phyloP scores from a whole-genome alignment of 2,113 vertebrate species.

The Amazona guildingii region DNA sequence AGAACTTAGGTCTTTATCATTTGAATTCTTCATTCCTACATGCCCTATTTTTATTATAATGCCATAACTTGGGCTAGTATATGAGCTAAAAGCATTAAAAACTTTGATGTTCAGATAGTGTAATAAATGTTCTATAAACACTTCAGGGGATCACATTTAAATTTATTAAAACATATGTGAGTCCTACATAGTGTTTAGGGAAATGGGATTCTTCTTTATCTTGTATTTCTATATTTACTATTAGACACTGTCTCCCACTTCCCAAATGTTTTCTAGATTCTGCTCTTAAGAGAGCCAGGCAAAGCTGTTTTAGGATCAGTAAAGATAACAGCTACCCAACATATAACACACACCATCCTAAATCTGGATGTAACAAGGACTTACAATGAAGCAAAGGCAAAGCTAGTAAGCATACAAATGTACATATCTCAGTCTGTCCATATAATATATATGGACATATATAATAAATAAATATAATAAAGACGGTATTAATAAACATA shows the following conservation, averaged over 20 bases:
- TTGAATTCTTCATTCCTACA: neutral
- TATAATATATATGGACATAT: too few species aligned
- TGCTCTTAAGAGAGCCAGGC: neutral
- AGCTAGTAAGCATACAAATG: neutral
- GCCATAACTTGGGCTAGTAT: neutral
- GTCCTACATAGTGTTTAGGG: neutral
- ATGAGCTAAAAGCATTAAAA: neutral
- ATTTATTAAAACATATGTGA: neutral
- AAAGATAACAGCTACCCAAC: neutral
- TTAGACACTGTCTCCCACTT: neutral
- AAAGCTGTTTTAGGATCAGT: neutral
- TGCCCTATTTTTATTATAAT: neutral
- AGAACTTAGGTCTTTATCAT: neutral
- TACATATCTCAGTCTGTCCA: neutral
- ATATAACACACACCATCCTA: neutral
- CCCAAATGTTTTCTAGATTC: neutral
- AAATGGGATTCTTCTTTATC: neutral
- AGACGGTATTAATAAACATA: neutral
- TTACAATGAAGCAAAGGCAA: neutral
- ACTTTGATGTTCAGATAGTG: neutral
- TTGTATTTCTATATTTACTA: neutral
- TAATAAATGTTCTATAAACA: neutral
- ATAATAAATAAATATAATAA: too few species aligned
- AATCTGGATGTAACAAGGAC: neutral
- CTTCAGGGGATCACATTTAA: neutral